Evolutionary conservation across 2,113 vertebrate species (phyloP), one percentile per base, ranked within the genome.

Genomic region (Castor canadensis): DNA sequence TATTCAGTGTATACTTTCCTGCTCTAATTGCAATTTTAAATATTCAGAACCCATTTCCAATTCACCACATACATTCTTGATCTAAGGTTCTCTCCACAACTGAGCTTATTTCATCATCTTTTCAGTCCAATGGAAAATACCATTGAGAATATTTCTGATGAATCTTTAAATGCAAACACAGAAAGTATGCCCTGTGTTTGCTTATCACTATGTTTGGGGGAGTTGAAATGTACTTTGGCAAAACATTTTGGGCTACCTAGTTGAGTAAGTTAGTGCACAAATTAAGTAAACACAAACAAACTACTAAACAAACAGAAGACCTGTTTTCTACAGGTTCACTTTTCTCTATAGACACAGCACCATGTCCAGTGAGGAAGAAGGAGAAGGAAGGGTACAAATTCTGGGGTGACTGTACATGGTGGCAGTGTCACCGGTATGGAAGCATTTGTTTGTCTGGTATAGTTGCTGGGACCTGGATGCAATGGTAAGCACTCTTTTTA

Each of bases 321-420:
- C n/a, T n/a, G n/a, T 3, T 35, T 26, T 2, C 71, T 9, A 11
- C 56, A 67, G 9, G 1, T 10, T 9, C 9, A 32, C 13, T 38
- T 9, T 43, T 17, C 45, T 43, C 20, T 32, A 0, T 1, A 24
- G 84, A n/a, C n/a, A 2, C 32, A 28, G 45, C 40, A 15, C 12
- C 16, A 0, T 10, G 47, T 4, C 3, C 28, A 6, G 4, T 15
- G n/a, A 38, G n/a, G 13, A 35, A 9, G 9, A 6, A 6, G 2
- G 9, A 54, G 3, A 3, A 38, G 9, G n/a, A n/a, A n/a, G 9
- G 28, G 0, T 11, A 2, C 0, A 26, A 35, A 32, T 5, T 6
- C 12, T 10, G 32, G 3, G 26, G 67, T 17, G 52, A n/a, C 49
- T 38, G 49, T 16, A 3, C 28, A 32, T 0, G 0, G 5, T 20